Evolutionary conservation across 2,888 invertebrate genomes (phyloP).

Genomic region (Smittia aterrima): DNA sequence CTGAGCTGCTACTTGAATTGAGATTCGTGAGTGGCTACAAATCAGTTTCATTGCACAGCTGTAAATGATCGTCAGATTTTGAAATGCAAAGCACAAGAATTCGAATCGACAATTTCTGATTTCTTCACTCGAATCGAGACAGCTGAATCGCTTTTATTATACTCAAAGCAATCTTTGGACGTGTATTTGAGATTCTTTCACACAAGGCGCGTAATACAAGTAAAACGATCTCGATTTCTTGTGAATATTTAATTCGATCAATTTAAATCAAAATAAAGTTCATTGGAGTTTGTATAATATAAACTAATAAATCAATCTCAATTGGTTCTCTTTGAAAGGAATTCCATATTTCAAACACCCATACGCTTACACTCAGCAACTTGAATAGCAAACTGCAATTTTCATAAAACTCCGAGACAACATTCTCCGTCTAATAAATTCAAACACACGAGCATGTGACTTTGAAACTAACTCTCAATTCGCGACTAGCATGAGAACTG

Average conservation of each 20-base stretch:
- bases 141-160: too few species aligned
- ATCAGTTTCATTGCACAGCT: conserved; percentile 22
- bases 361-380: background rate
- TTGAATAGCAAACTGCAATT: too few species aligned
- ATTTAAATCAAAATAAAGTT: background rate
- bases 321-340: background rate
- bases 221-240: too few species aligned
- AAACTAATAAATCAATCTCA: background rate
- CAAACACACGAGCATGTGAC: background rate
- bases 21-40: background rate
- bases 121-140: background rate
- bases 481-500: background rate
- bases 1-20: background rate
- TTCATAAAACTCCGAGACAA: too few species aligned
- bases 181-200: background rate
- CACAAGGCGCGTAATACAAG: too few species aligned
- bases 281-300: background rate
- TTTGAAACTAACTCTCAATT: background rate
- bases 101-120: conserved; percentile 23
- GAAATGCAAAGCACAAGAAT: conserved; percentile 13
- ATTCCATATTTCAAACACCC: background rate
- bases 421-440: background rate
- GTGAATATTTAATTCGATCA: background rate
- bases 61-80: conserved; percentile 13
- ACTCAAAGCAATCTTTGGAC: background rate